Conservation (phyloP, 2,888 invertebrate genomes). For the Sinotaia quadrata region DNA sequence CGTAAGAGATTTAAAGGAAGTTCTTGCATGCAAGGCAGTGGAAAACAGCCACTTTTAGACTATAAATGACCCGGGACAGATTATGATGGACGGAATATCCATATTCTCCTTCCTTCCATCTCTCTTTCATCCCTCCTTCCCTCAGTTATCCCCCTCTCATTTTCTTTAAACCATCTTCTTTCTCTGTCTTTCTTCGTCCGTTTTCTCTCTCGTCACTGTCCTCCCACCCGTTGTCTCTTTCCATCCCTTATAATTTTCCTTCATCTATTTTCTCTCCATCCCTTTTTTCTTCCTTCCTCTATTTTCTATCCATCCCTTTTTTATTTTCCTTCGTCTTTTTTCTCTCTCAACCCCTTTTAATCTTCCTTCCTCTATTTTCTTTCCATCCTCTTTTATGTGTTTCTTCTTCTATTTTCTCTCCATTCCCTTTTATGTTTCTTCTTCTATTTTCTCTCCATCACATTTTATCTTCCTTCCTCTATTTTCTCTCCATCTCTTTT, state of each 20-base stretch:
- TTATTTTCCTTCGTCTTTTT: background rate
- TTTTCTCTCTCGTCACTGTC: background rate
- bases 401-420: background rate
- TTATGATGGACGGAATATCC: too few relatives aligned
- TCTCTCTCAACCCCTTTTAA: background rate
- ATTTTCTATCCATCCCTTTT: background rate
- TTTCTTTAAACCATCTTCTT: slow-evolving; percentile 4
- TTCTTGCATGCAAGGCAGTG: too few relatives aligned
- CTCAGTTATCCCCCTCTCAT: slow-evolving; percentile 6
- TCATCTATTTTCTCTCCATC: background rate
- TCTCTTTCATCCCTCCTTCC: background rate
- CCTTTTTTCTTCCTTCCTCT: background rate
- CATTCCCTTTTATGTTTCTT: background rate
- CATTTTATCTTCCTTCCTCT: too few relatives aligned
- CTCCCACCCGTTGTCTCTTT: background rate
- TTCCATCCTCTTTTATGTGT: background rate
- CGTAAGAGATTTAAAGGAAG: too few relatives aligned
- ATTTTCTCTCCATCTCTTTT: background rate
- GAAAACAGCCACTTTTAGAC: too few relatives aligned
- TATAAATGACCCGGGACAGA: too few relatives aligned
- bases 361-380: background rate
- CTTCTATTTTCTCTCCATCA: background rate
- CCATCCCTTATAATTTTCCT: background rate
- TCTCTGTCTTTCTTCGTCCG: slow-evolving; percentile 15
- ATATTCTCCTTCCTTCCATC: background rate